These are phyloP conservation scores for Excalfactoria chinensis DNA, from an alignment of 2,113 vertebrate genomes.

Conservation along the genomic window DNA sequence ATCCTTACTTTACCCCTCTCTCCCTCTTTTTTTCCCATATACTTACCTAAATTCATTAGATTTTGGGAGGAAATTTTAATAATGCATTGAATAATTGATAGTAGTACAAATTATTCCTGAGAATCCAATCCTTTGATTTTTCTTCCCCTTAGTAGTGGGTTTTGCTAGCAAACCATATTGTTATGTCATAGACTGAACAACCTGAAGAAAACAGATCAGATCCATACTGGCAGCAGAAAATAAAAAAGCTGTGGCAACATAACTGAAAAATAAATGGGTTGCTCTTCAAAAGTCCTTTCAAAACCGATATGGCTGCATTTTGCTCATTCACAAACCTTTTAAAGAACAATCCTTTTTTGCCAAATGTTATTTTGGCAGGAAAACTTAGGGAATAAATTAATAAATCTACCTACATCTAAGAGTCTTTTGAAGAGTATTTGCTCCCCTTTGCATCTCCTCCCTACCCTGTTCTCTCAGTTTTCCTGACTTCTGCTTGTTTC, in stretches of 20 bases:
- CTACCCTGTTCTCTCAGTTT: background rate
- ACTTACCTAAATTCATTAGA: accelerated
- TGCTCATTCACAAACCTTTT: background rate
- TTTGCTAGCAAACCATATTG: background rate
- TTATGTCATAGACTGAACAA: background rate
- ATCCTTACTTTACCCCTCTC: background rate
- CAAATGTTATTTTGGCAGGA: constrained; percentile 26
- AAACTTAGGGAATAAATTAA: background rate
- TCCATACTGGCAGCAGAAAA: background rate
- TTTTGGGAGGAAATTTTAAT: background rate
- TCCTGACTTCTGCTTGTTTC: background rate
- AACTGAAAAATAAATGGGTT: constrained; percentile 2
- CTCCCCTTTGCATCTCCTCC: background rate
- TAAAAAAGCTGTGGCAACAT: background rate
- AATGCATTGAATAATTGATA: background rate
- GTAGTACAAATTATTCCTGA: background rate
- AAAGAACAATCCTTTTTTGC: background rate
- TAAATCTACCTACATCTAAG: constrained; percentile 17
- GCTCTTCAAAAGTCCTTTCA: constrained; percentile 27
- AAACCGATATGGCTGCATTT: background rate
- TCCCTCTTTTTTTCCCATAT: background rate
- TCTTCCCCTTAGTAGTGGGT: background rate
- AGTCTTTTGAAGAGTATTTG: constrained; percentile 26
- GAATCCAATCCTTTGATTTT: background rate
- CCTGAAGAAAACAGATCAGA: background rate